phyloP scores from a whole-genome alignment of 2,113 vertebrate species.

The Dipodomys stephensi region DNA sequence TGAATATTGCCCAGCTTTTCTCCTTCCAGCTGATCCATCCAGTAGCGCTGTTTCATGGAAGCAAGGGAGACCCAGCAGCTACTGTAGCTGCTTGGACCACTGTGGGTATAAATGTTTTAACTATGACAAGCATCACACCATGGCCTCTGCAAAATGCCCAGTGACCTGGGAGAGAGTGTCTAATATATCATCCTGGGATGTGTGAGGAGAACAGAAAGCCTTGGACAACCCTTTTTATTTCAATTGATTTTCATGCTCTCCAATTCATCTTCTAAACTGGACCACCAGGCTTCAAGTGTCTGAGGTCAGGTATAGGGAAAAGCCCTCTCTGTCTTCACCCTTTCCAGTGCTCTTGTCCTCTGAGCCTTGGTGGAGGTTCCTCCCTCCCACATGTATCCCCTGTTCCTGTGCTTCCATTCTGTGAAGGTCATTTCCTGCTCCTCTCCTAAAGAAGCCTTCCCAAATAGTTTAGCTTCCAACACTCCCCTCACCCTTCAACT shows the following conservation, averaged over 20 bases:
- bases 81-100: not conserved
- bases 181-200: not conserved
- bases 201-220: not conserved
- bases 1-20: accelerated
- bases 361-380: accelerated
- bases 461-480: not conserved
- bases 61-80: not conserved
- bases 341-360: no score
- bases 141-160: not conserved
- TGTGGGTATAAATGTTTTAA: not conserved
- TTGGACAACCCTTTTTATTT: not conserved
- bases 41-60: accelerated
- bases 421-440: accelerated
- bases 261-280: not conserved
- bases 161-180: not conserved
- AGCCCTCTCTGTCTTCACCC: not conserved
- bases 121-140: not conserved
- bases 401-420: not conserved
- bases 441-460: not conserved
- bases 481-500: not conserved
- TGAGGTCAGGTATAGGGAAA: no score
- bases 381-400: not conserved
- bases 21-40: not conserved
- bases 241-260: not conserved
- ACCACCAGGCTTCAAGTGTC: not conserved